Percentiles rank a stretch among this genome's conserved stretches.
Evolutionary conservation across 2,888 invertebrate species (phyloP).

Genomic region (Lithophane leautieri): DNA sequence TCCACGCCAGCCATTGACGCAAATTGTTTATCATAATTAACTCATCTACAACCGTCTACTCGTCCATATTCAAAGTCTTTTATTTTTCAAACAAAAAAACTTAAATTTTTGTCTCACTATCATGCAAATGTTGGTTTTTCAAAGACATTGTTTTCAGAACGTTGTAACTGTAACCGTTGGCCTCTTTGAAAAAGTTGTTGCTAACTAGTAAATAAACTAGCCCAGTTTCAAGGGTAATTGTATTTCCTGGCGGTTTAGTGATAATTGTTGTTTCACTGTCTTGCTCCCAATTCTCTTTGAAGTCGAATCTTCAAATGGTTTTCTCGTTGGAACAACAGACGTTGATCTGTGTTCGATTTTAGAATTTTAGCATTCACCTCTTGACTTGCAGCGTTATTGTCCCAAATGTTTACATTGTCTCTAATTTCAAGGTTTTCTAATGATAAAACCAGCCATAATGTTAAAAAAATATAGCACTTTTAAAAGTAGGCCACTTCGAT

Average conservation of each 20-base stretch:
- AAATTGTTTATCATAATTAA: constrained; percentile 62
- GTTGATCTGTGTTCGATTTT: background rate
- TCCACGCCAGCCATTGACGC: constrained; percentile 46
- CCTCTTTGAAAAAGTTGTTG: constrained; percentile 50
- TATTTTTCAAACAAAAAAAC: constrained; percentile 58
- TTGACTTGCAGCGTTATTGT: too few relatives aligned
- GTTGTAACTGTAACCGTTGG: constrained; percentile 60
- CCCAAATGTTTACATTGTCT: background rate
- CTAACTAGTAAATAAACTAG: constrained; percentile 60
- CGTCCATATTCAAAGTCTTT: constrained; percentile 44
- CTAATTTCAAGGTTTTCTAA: background rate
- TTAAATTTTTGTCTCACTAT: constrained; percentile 56
- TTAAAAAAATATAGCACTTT: constrained; percentile 6
- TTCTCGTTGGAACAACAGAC: background rate
- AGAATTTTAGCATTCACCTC: background rate
- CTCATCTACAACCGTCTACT: constrained; percentile 55
- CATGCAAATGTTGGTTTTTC: constrained; percentile 61
- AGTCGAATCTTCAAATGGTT: constrained; percentile 4
- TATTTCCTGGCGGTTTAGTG: constrained; percentile 48
- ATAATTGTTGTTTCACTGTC: constrained; percentile 51
- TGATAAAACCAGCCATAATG: background rate
- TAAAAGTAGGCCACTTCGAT: constrained; percentile 11
- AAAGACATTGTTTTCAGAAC: constrained; percentile 50
- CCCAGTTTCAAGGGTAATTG: constrained; percentile 55
- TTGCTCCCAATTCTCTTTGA: constrained; percentile 37